Evolutionary conservation across 2,113 vertebrate genomes (phyloP).

Genomic region (human): DNA sequence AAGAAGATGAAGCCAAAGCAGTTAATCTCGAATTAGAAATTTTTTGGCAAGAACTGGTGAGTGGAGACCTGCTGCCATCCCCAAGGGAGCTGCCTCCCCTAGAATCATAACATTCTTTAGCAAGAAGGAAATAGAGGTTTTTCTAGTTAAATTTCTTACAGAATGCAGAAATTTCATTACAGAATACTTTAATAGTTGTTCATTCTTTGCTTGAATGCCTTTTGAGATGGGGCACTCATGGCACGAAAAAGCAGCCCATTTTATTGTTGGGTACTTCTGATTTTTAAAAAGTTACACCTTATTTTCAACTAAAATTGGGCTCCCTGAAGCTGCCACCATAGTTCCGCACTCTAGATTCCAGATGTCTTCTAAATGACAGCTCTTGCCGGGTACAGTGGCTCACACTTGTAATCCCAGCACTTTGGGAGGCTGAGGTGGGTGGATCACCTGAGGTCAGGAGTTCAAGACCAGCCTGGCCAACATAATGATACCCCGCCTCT

Average conservation of each 20-base stretch:
- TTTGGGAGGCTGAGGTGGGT: too few species aligned
- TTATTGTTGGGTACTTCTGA: not conserved
- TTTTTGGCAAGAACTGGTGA: not conserved
- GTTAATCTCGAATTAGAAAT: not conserved
- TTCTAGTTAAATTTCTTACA: conserved; percentile 42
- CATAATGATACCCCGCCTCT: too few species aligned
- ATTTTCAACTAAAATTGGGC: conserved; percentile 40
- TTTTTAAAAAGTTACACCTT: not conserved
- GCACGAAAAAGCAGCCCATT: not conserved
- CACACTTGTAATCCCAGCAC: too few species aligned
- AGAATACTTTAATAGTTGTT: conserved; percentile 1
- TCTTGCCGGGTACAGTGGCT: rapidly evolving
- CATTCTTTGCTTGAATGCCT: not conserved
- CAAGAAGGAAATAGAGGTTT: not conserved
- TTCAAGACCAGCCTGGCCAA: too few species aligned
- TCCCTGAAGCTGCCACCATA: not conserved
- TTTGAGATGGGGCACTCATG: not conserved
- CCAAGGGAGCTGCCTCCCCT: not conserved
- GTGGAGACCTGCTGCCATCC: not conserved
- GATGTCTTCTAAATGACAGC: not conserved
- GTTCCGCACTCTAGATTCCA: not conserved
- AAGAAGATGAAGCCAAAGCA: conserved; percentile 17
- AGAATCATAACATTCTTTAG: conserved; percentile 32
- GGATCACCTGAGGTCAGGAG: too few species aligned
- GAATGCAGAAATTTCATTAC: conserved; percentile 8